Base-by-base conservation (phyloP, 2,888 invertebrate genomes). In the Carpatolechia fugitivella region DNA sequence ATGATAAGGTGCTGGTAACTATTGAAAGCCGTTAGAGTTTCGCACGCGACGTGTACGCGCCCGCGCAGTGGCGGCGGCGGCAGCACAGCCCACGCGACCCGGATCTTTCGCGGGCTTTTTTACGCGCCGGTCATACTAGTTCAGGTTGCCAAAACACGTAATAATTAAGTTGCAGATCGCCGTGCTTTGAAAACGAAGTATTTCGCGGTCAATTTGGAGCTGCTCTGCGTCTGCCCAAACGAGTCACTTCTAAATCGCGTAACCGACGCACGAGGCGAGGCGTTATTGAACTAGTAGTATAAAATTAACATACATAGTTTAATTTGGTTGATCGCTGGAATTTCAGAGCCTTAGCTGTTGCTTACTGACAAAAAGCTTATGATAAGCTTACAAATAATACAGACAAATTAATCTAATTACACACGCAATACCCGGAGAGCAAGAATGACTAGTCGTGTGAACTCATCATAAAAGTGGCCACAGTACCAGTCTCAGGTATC, bases 101-200 rank as follows among this genome's bases (percentile, higher is more conserved):
- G 81, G 81, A 82, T 81, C 70, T 76, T 67, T 70, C 65, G 68
- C 71, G 69, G 64, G 60, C 60, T 75, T 80, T 76, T 73, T 78
- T 71, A 46, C 66, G 60, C 61, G 61, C 58, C 44, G 13, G 58
- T 60, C 56, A 50, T 60, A 41, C 40, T 60, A 61, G 60, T 56
- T 55, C 61, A 61, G 60, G 55, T 54, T 44, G 58, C 60, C 63
- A 62, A 70, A 76, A 75, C 69, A 63, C 57, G 61, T 72, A 40
- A 13, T 44, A 70, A 76, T 69, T 72, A 72, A 64, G 60, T 65
- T 62, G 62, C 61, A 65, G 60, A 61, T 62, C 62, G 59, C 48
- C 38, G 40, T 54, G 52, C 46, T 46, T 38, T 35, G 18, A 54
- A 54, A 56, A 56, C 50, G 54, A 54, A 60, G 64, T 52, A 57